Percentiles rank a stretch among this genome's conserved stretches.
These are phyloP conservation scores for Cygnus atratus DNA, from an alignment of 2,113 vertebrate genomes.

Conservation along the genomic window DNA sequence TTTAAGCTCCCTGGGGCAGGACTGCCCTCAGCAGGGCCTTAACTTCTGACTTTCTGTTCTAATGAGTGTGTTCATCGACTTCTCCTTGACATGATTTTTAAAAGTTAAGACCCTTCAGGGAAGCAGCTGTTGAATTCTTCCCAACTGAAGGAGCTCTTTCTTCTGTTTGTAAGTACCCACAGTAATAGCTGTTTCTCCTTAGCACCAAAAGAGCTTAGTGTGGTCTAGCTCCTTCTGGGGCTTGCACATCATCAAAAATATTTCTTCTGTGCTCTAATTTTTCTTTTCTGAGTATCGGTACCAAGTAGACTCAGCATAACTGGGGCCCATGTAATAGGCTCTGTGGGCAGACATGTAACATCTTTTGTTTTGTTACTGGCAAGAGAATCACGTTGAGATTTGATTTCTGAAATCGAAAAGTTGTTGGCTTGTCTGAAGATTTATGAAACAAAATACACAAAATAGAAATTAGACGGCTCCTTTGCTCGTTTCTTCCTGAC, in stretches of 20 bases:
- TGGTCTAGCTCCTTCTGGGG: not conserved
- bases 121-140: not conserved
- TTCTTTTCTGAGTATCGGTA: not conserved
- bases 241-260: not conserved
- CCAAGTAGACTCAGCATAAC: not conserved
- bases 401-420: not conserved
- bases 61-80: not conserved
- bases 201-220: not conserved
- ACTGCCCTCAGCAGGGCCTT: not conserved
- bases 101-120: not conserved
- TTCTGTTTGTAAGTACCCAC: not conserved
- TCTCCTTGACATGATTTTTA: not conserved
- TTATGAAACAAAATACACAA: not conserved
- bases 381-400: not conserved
- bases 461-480: not conserved
- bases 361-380: slow-evolving; percentile 2
- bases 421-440: not conserved
- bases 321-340: not conserved
- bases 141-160: not conserved
- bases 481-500: not conserved
- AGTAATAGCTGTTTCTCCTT: not conserved
- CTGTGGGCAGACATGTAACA: not conserved
- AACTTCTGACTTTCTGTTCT: not conserved
- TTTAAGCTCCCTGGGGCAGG: not conserved
- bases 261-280: not conserved